Evolutionary conservation across 2,888 invertebrate species (phyloP).

Genomic region (Brachyopa scutellaris): DNA sequence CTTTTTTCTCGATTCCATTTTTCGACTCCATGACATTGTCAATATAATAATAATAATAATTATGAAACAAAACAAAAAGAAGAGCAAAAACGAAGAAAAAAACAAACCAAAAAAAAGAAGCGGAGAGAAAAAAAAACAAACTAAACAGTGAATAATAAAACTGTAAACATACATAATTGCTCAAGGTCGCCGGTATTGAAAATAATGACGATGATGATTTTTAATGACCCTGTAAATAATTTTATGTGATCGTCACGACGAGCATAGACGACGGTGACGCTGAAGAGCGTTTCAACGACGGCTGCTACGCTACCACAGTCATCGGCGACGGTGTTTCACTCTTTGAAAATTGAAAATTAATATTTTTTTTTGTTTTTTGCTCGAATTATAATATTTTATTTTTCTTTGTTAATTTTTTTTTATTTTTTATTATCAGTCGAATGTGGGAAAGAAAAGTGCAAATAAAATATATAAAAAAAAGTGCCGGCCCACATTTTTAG

Average conservation of each 20-base stretch:
- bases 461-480: no score
- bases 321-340: slow-evolving; percentile 34
- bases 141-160: slow-evolving; percentile 34
- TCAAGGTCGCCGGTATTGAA: slow-evolving; percentile 78
- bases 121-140: not conserved
- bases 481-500: not conserved
- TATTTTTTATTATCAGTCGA: slow-evolving; percentile 24
- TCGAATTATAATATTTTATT: slow-evolving; percentile 8
- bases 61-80: slow-evolving; percentile 45
- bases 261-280: slow-evolving; percentile 38
- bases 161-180: slow-evolving; percentile 73
- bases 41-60: no score
- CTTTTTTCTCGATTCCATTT: slow-evolving; percentile 7
- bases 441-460: slow-evolving; percentile 8
- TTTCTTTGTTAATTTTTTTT: not conserved
- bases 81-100: slow-evolving; percentile 5
- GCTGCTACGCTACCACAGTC: slow-evolving; percentile 35
- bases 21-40: slow-evolving; percentile 41
- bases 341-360: slow-evolving; percentile 11
- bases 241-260: slow-evolving; percentile 77
- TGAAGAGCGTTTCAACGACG: slow-evolving; percentile 32
- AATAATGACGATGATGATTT: slow-evolving; percentile 79
- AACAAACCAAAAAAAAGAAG: not conserved
- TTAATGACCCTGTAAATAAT: slow-evolving; percentile 81
- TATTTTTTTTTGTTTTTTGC: slow-evolving; percentile 18